Percentiles rank a stretch among this genome's conserved stretches.
Conservation (phyloP, 2,888 invertebrate species). For the Abrostola triplasia region DNA sequence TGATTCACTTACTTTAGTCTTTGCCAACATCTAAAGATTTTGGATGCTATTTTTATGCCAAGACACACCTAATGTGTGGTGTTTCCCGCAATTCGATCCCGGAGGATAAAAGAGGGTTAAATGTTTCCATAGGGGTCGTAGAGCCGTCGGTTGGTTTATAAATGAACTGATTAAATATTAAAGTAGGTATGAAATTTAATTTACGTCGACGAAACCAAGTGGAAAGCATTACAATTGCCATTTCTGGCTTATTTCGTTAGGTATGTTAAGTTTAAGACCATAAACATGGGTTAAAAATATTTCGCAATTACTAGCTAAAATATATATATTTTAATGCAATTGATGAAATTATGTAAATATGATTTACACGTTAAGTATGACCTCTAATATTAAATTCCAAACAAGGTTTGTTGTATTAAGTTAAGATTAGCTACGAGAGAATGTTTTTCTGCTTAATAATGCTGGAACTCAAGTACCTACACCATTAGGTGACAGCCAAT, state of each 20-base stretch:
- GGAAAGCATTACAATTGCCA: no score
- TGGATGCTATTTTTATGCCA: slow-evolving; percentile 3
- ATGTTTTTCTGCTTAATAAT: slow-evolving; percentile 1
- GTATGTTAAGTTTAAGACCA: no score
- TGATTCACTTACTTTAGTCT: slow-evolving; percentile 3
- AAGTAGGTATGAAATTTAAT: no score
- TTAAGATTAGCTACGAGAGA: background rate
- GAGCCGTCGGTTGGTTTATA: background rate
- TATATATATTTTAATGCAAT: no score
- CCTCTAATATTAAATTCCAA: no score
- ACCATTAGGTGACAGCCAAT: slow-evolving; percentile 24
- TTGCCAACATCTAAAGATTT: background rate
- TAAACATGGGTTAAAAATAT: no score
- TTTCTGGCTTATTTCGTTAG: no score
- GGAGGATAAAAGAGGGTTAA: background rate
- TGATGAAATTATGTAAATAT: no score
- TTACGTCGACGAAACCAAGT: no score
- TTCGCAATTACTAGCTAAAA: no score
- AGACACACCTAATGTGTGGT: slow-evolving; percentile 1
- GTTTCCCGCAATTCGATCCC: slow-evolving; percentile 4
- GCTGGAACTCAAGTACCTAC: slow-evolving; percentile 15
- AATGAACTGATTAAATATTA: background rate
- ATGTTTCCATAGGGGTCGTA: background rate
- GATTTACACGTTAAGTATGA: no score
- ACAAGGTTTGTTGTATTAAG: no score